Conservation (phyloP, 2,113 vertebrate species). For the Poecile atricapillus region DNA sequence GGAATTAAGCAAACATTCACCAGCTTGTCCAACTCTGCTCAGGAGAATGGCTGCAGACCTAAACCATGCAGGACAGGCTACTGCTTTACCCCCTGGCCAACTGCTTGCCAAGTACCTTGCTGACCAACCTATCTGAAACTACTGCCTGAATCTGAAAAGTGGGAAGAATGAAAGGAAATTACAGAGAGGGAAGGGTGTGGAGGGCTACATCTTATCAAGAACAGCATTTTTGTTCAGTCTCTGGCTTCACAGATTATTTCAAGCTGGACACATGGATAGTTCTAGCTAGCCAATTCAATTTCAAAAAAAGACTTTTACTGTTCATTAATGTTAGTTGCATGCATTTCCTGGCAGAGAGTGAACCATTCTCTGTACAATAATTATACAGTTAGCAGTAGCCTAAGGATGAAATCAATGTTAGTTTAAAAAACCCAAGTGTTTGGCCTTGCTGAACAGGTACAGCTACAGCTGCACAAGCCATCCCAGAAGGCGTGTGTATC, state of each 20-base stretch:
- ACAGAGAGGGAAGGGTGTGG: neutral
- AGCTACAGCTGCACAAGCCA: neutral
- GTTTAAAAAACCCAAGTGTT: neutral
- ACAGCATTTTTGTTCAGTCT: neutral
- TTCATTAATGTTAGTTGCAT: neutral
- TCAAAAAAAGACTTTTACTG: neutral
- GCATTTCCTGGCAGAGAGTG: neutral
- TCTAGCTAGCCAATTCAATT: neutral
- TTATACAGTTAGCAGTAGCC: neutral
- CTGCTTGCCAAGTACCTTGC: neutral
- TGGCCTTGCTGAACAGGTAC: neutral
- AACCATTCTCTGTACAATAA: neutral
- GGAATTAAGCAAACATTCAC: neutral
- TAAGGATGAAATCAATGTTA: neutral
- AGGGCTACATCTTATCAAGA: neutral
- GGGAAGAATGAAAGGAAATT: conserved; percentile 53
- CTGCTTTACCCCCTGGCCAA: neutral
- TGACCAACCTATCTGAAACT: neutral
- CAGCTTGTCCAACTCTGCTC: neutral
- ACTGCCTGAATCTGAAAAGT: neutral
- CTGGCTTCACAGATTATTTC: neutral
- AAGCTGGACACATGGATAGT: neutral
- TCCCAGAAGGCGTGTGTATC: neutral
- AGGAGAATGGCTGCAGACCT: neutral
- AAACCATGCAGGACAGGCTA: neutral